Evolutionary conservation across 2,888 invertebrate species (phyloP).

Genomic region (Thumatha senex): DNA sequence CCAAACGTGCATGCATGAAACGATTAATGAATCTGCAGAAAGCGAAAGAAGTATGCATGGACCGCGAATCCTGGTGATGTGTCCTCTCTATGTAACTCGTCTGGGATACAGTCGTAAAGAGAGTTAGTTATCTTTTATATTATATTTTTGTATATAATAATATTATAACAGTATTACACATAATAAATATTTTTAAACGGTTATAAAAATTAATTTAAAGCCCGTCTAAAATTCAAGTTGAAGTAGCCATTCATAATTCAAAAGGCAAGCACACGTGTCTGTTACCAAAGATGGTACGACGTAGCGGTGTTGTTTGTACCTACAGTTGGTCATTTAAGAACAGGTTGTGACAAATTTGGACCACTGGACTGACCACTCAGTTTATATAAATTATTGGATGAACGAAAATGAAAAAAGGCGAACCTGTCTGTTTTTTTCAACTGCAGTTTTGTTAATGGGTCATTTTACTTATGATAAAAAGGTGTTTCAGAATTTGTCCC

Average conservation of each 20-base stretch:
- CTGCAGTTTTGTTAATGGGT: slow-evolving; percentile 4
- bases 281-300: slow-evolving; percentile 42
- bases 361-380: slow-evolving; percentile 32
- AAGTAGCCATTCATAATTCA: slow-evolving; percentile 44
- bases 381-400: slow-evolving; percentile 28
- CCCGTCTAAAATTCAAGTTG: slow-evolving; percentile 20
- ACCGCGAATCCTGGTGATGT: too few relatives aligned
- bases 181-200: slow-evolving; percentile 6
- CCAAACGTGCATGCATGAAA: too few relatives aligned
- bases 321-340: slow-evolving; percentile 25
- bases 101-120: too few relatives aligned
- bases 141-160: slow-evolving; percentile 15
- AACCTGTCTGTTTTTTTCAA: slow-evolving; percentile 7
- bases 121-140: too few relatives aligned
- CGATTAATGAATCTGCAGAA: too few relatives aligned
- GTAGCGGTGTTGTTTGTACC: slow-evolving; percentile 51
- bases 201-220: slow-evolving; percentile 28
- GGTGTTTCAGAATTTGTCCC: too few relatives aligned
- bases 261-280: slow-evolving; percentile 47
- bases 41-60: too few relatives aligned
- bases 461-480: neutral
- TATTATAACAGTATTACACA: slow-evolving; percentile 10
- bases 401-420: slow-evolving; percentile 17
- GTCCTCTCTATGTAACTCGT: too few relatives aligned
- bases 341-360: slow-evolving; percentile 60